These are phyloP conservation scores for Gasterosteus aculeatus DNA, from an alignment of 2,113 vertebrate species.

Conservation along the genomic window DNA sequence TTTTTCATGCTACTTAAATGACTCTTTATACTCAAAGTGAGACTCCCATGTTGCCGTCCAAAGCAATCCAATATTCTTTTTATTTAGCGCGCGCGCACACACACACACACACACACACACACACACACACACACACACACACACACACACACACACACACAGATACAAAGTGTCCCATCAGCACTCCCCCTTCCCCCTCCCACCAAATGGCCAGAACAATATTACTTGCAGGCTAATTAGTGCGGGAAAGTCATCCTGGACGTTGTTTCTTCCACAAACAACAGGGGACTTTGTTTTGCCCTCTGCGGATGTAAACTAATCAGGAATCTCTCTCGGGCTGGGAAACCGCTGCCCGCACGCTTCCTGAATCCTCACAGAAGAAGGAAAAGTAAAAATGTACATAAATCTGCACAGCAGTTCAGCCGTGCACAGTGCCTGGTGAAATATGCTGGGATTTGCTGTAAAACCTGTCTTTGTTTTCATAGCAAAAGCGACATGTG, in stretches of 20 bases:
- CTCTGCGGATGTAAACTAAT: constrained; percentile 7
- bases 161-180: no score
- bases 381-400: neutral
- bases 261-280: neutral
- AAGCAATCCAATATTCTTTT: neutral
- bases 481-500: neutral
- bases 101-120: no score
- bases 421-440: neutral
- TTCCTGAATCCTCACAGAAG: constrained; percentile 21
- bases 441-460: neutral
- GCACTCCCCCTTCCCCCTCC: no score
- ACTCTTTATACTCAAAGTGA: neutral
- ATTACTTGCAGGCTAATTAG: neutral
- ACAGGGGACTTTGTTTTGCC: neutral
- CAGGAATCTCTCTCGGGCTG: neutral
- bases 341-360: neutral
- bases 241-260: no score
- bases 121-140: no score
- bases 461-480: neutral
- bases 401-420: no score
- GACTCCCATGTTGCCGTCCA: neutral
- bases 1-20: neutral
- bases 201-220: neutral
- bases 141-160: no score
- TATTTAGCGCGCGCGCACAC: no score